Percentiles rank a stretch among this genome's conserved stretches.
These are phyloP conservation scores for Phalacrocorax pelagicus DNA, from an alignment of 2,113 vertebrate genomes.

Conservation along the genomic window DNA sequence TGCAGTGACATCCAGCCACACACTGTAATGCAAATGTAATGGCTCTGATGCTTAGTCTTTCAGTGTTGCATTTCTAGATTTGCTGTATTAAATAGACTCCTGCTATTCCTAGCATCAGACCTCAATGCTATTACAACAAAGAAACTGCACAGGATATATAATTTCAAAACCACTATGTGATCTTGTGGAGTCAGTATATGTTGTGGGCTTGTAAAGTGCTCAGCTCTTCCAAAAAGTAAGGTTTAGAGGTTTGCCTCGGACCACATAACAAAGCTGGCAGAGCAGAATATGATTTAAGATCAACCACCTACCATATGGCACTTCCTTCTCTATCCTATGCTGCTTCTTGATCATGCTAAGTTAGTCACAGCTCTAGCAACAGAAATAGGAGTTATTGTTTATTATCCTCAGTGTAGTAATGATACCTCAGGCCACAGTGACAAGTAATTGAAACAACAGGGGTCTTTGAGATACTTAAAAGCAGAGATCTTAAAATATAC, in stretches of 20 bases:
- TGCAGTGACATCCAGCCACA: background rate
- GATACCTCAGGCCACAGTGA: slow-evolving; percentile 48
- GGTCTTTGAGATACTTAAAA: slow-evolving; percentile 34
- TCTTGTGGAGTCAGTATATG: background rate
- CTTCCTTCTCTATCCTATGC: background rate
- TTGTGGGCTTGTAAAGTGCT: background rate
- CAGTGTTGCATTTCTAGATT: background rate
- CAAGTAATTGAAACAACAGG: slow-evolving; percentile 63
- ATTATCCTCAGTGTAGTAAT: slow-evolving; percentile 35
- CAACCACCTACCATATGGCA: background rate
- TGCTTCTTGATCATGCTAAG: slow-evolving; percentile 23
- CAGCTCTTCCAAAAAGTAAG: background rate
- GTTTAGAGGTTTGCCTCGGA: background rate
- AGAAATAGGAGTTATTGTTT: slow-evolving; percentile 40
- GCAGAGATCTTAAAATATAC: slow-evolving; percentile 37
- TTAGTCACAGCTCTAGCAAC: slow-evolving; percentile 39
- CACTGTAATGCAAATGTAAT: background rate
- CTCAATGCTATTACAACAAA: background rate
- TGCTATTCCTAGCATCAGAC: background rate
- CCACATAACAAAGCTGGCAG: background rate
- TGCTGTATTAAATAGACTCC: background rate
- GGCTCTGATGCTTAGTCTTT: background rate
- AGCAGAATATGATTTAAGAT: background rate
- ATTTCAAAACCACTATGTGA: background rate
- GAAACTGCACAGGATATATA: background rate